A percentile compares a stretch with the other conserved stretches of the same genome.
Conservation (phyloP, 2,888 invertebrate species). For the Pardosa pseudoannulata region DNA sequence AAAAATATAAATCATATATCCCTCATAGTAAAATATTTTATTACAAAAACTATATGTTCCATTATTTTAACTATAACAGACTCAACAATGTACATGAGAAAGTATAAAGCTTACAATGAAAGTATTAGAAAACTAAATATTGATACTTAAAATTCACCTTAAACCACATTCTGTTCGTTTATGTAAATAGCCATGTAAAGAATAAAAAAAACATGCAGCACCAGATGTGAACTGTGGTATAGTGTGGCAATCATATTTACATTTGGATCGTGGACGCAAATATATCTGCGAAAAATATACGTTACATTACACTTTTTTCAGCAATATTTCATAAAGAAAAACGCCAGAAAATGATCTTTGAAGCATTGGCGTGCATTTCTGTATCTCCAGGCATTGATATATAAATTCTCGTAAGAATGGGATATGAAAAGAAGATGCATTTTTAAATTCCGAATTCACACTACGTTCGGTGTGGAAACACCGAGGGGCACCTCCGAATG, state of each 20-base stretch:
- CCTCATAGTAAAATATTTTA: too few species aligned
- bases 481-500: not conserved
- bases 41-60: too few species aligned
- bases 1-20: too few species aligned
- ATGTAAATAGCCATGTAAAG: too few species aligned
- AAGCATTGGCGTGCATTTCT: not conserved
- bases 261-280: not conserved
- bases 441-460: slow-evolving; percentile 37
- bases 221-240: not conserved
- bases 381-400: not conserved
- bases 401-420: not conserved
- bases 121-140: too few species aligned
- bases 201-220: too few species aligned
- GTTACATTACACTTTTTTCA: not conserved
- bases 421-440: not conserved
- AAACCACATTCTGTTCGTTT: too few species aligned
- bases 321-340: too few species aligned
- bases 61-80: too few species aligned
- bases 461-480: slow-evolving; percentile 11
- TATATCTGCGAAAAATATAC: not conserved
- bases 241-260: not conserved
- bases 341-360: not conserved
- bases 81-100: too few species aligned
- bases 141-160: too few species aligned
- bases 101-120: too few species aligned